Percentiles rank a stretch among this genome's conserved stretches.
phyloP scores from a whole-genome alignment of 2,113 vertebrate genomes.

The Mustelus asterias region DNA sequence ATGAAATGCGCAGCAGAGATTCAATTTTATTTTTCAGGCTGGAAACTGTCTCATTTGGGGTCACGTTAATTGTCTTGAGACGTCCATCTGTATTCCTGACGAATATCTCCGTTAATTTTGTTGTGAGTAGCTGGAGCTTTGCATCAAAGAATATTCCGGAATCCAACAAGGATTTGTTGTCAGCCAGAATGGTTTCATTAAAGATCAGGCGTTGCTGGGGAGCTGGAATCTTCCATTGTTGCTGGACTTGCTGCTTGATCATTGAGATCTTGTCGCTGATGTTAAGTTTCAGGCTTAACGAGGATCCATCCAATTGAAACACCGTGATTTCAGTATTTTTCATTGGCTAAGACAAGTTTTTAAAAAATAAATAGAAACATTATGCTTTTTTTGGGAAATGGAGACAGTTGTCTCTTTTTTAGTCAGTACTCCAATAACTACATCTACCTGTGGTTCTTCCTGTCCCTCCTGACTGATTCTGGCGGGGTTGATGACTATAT shows the following conservation, averaged over 20 bases:
- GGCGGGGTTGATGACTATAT: not conserved
- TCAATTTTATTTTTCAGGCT: slow-evolving; percentile 12
- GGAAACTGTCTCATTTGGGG: not conserved
- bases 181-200: not conserved
- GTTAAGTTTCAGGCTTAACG: not conserved
- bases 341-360: not conserved
- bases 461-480: not conserved
- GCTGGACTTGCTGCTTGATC: not conserved
- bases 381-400: not conserved
- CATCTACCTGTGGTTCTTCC: not conserved
- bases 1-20: not conserved
- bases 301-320: not conserved
- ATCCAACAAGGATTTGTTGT: not conserved
- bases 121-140: not conserved
- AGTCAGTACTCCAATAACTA: not conserved
- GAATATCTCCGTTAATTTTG: not conserved
- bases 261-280: not conserved
- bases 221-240: not conserved
- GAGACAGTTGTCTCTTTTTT: not conserved
- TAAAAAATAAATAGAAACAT: not conserved
- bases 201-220: not conserved
- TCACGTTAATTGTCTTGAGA: not conserved
- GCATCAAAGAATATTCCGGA: slow-evolving; percentile 6
- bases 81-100: not conserved
- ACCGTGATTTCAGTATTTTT: not conserved